phyloP scores from a whole-genome alignment of 1,140 invertebrate species.

The Hypothenemus hampei region DNA sequence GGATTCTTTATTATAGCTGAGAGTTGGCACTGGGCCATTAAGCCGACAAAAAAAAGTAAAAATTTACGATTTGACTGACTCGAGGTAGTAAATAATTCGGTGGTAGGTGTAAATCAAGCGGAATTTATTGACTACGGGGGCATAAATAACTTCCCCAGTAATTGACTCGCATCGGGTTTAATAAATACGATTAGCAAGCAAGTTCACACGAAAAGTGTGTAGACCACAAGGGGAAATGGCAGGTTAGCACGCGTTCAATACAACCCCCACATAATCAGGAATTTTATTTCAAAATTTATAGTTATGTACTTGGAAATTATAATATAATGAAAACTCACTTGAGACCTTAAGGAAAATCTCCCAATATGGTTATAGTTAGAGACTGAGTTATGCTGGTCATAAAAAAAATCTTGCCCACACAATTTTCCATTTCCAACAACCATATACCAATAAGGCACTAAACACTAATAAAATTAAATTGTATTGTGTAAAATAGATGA shows the following conservation, averaged over 20 bases:
- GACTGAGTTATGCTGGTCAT: too few relatives aligned
- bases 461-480: too few relatives aligned
- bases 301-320: too few relatives aligned
- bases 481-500: too few relatives aligned
- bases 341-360: too few relatives aligned
- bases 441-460: too few relatives aligned
- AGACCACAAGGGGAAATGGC: constrained; percentile 21
- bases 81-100: constrained; percentile 22
- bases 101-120: constrained; percentile 24
- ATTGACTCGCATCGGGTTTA: constrained; percentile 36
- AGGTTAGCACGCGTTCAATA: constrained; percentile 19
- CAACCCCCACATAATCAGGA: not conserved
- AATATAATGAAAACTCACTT: too few relatives aligned
- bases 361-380: too few relatives aligned
- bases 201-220: constrained; percentile 34
- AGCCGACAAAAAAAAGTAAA: constrained; percentile 19
- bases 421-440: too few relatives aligned
- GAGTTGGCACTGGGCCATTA: constrained; percentile 6
- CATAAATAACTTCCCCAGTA: constrained; percentile 29
- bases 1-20: too few relatives aligned
- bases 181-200: constrained; percentile 36
- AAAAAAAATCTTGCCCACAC: too few relatives aligned
- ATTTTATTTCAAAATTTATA: too few relatives aligned
- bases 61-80: constrained; percentile 22
- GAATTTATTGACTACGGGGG: constrained; percentile 25